Base-by-base conservation (phyloP, 2,888 invertebrate species). In the Melipona beecheii region DNA sequence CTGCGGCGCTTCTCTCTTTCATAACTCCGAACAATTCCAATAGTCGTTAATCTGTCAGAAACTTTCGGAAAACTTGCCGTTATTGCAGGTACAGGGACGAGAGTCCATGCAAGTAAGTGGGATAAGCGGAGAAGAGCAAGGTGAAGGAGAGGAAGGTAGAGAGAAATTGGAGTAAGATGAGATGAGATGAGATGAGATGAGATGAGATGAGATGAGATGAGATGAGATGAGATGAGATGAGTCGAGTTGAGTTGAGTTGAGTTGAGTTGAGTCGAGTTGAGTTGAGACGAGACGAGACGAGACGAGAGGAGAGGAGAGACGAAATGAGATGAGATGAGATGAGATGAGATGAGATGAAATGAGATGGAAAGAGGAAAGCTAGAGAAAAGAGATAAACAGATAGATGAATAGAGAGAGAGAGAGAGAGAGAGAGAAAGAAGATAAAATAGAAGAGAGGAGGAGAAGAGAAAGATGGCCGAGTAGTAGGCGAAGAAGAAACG, bases 11-110 rank as follows among this genome's bases (percentile, higher is more conserved):
- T 72, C 78, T 78, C 83, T 86, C 86, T 85, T 86, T 90, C 91
- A 92, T 92, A 93, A 92, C 91, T 31, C 92, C 90, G 86, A 92
- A 93, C 92, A 92, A 93, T 93, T 93, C 92, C 92, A 92, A 92
- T 92, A 93, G 91, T 93, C 92, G 92, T 93, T 93, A 93, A 93
- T 93, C 92, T 92, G 91, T 91, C 92, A 89, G 86, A 89, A 93
- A 93, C 81, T 93, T 92, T 91, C 68, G 86, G 89, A 90, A 91
- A 92, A 93, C 91, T 92, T 92, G 90, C 75, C 90, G 90, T 92
- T 93, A 91, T 92, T 93, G 92, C 90, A 90, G 90, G 88, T 91
- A 89, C 88, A 88, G 86, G 87, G 87, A 89, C 81, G 90, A 85
- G 60, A 85, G 87, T 79, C 74, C 79, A 64, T 71, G 78, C 73